phyloP scores from a whole-genome alignment of 2,888 invertebrate genomes.

The Phymatocera aterrima region DNA sequence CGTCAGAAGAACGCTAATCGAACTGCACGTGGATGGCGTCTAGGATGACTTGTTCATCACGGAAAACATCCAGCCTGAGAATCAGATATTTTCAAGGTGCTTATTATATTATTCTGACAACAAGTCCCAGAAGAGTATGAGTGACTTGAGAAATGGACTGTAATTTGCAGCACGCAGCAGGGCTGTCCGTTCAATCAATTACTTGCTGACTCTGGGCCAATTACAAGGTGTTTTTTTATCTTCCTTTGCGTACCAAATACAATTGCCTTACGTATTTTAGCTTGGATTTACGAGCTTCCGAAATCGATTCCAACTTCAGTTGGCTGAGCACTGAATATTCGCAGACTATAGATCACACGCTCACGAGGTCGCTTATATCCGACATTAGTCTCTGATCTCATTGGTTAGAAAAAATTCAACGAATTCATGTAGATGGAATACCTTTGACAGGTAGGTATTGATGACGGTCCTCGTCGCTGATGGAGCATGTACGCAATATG shows the following conservation, averaged over 20 bases:
- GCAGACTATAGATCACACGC: not conserved
- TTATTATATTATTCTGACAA: no score
- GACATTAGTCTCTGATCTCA: conserved; percentile 16
- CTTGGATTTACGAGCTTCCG: conserved; percentile 17
- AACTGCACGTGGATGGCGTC: not conserved
- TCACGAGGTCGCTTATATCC: conserved; percentile 8
- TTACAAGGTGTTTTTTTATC: not conserved
- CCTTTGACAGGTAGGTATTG: not conserved
- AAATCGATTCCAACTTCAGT: conserved; percentile 3
- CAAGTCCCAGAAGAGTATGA: no score
- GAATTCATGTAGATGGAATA: not conserved
- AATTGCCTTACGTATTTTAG: not conserved
- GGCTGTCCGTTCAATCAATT: not conserved
- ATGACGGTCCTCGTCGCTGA: not conserved
- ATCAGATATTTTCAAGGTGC: not conserved
- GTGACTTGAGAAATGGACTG: no score
- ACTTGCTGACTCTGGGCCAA: not conserved
- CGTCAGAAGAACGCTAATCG: not conserved
- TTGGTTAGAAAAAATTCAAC: not conserved
- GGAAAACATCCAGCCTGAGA: not conserved
- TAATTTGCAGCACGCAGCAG: no score
- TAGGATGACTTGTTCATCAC: not conserved
- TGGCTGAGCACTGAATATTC: conserved; percentile 9
- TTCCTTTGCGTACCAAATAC: not conserved
- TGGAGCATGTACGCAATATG: no score